Conservation (phyloP, 53 echinoderm and acorn worm species). For the Luidia sarsii region DNA sequence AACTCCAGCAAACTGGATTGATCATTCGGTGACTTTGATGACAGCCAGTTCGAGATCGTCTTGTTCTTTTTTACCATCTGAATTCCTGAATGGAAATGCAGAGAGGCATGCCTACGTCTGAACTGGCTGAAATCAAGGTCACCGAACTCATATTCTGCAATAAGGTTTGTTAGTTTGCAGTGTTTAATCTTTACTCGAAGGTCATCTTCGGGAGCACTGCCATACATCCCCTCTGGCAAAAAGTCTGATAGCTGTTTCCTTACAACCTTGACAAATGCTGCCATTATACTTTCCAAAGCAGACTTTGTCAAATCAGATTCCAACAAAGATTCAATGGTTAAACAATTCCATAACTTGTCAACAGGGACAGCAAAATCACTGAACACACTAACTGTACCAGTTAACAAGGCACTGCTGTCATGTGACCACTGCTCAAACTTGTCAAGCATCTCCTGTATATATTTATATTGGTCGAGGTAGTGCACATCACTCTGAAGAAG, state of each 20-base stretch:
- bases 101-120: constrained; percentile 41
- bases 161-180: constrained; percentile 57
- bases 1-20: neutral
- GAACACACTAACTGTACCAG: neutral
- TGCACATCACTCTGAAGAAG: too few species aligned
- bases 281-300: constrained; percentile 23
- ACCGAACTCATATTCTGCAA: constrained; percentile 57
- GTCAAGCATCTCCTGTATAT: constrained; percentile 35
- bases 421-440: constrained; percentile 36
- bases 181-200: constrained; percentile 34
- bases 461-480: too few species aligned
- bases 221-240: constrained; percentile 44
- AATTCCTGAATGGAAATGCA: constrained; percentile 18
- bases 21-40: neutral
- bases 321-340: neutral
- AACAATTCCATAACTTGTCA: constrained; percentile 26
- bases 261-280: constrained; percentile 47
- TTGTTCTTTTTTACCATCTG: constrained; percentile 30
- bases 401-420: constrained; percentile 9
- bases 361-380: neutral
- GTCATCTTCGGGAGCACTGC: constrained; percentile 25
- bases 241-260: constrained; percentile 50
- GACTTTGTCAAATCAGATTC: constrained; percentile 7
- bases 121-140: constrained; percentile 59
- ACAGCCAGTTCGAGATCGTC: constrained; percentile 28